Percentiles rank a stretch among this genome's conserved stretches.
phyloP scores from a whole-genome alignment of 2,888 invertebrate genomes.

The Buathra laborator region DNA sequence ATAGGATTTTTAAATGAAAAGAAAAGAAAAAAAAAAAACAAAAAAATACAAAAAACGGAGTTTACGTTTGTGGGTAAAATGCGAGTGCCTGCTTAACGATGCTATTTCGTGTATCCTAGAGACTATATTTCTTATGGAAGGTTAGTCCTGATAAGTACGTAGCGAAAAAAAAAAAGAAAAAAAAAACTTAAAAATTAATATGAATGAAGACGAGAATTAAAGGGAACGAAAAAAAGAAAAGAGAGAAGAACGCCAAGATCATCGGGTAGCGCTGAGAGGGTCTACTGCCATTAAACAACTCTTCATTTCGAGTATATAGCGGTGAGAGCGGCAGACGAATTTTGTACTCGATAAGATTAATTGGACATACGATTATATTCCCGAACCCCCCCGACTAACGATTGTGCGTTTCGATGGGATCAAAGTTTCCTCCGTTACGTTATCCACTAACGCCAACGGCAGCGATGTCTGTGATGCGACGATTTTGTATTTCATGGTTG shows the following conservation, averaged over 20 bases:
- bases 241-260: slow-evolving; percentile 33
- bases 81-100: slow-evolving; percentile 83
- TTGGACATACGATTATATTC: slow-evolving; percentile 29
- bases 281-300: slow-evolving; percentile 66
- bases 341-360: slow-evolving; percentile 68
- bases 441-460: slow-evolving; percentile 29
- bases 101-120: slow-evolving; percentile 81
- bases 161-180: slow-evolving; percentile 39
- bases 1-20: slow-evolving; percentile 77
- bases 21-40: slow-evolving; percentile 57
- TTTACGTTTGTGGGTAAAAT: slow-evolving; percentile 83
- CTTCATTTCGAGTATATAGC: slow-evolving; percentile 55
- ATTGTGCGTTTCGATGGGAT: slow-evolving; percentile 58
- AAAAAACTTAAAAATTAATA: slow-evolving; percentile 13
- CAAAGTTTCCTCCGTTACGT: slow-evolving; percentile 63
- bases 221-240: slow-evolving; percentile 25
- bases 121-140: slow-evolving; percentile 71
- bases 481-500: slow-evolving; percentile 59
- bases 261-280: slow-evolving; percentile 60
- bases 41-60: slow-evolving; percentile 80
- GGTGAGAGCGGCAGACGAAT: slow-evolving; percentile 61
- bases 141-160: slow-evolving; percentile 63
- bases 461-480: slow-evolving; percentile 66
- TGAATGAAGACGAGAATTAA: slow-evolving; percentile 14
- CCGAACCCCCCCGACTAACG: slow-evolving; percentile 36